phyloP scores from a whole-genome alignment of 2,113 vertebrate genomes.

The Bos indicus region DNA sequence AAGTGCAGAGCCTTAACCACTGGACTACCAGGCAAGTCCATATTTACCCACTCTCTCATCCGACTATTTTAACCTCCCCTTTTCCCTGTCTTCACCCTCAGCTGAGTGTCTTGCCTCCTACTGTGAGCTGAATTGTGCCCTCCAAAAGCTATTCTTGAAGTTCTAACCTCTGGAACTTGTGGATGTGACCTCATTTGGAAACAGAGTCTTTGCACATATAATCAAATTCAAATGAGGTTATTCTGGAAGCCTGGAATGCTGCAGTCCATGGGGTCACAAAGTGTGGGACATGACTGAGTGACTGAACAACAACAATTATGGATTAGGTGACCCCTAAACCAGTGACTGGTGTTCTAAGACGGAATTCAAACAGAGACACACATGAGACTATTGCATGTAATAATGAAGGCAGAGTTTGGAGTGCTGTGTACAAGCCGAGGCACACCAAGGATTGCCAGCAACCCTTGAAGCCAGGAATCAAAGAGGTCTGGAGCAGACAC shows the following conservation, averaged over 20 bases:
- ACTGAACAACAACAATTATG: background rate
- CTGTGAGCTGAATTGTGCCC: background rate
- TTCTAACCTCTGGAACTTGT: background rate
- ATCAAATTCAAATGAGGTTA: background rate
- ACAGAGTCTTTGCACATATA: background rate
- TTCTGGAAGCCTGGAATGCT: background rate
- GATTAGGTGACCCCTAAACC: background rate
- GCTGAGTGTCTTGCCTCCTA: background rate
- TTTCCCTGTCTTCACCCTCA: background rate
- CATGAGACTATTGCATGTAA: background rate
- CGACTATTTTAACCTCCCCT: background rate
- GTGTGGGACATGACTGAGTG: background rate
- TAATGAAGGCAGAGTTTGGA: background rate
- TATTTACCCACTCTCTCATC: background rate
- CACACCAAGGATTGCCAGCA: background rate
- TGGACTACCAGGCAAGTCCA: background rate
- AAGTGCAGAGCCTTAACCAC: background rate
- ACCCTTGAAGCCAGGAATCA: background rate
- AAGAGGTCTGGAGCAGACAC: background rate
- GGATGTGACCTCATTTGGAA: background rate
- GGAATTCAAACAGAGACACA: background rate
- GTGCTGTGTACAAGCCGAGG: background rate
- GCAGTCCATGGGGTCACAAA: background rate
- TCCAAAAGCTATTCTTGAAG: background rate
- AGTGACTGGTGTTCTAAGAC: background rate